Base-by-base conservation (phyloP, 1,140 invertebrate genomes). In the Lepeophtheirus salmonis region DNA sequence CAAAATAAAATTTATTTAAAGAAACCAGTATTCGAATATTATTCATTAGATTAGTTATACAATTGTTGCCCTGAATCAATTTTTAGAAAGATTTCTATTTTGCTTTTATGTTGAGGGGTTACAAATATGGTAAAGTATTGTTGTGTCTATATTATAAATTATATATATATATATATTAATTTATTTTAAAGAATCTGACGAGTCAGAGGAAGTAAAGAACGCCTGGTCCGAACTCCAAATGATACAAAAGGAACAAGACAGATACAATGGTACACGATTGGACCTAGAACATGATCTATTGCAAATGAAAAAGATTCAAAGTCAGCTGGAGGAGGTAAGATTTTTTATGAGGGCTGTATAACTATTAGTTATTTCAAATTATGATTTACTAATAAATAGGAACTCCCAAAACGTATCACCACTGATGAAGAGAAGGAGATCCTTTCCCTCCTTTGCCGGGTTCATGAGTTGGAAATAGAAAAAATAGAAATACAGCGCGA, bases 401-500 rank as follows among this genome's bases (percentile, higher is more conserved):
- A 84, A 73, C 74, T 90, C 41, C 86, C 86, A 14, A 80, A 80
- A 26, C 77, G 82, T 58, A 82, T 88, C 41, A 86, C 79, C 65
- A 86, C 82, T 54, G 83, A 86, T 49, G 86, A 89, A 60, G 88
- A 92, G 70, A 76, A 83, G 50, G 89, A 92, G 66, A 78, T 92
- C 25, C 71, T 90, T 16, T 79, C 81, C 12, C 71, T 92, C 18
- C 79, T 92, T 66, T 86, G 86, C 67, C 77, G 84, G 63, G 73
- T 91, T 3, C 88, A 92, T 68, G 86, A 91, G 71, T 72, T 92
- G 23, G 88, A 94, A 73, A 87, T 89, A 0, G 84, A 90, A 68
- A 92, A 67, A 48, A 64, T 67, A 70, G 87, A 89, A 65, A 74
- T 90, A 62, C 86, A 91, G 71, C 86, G 86, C 6, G 83, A 87